phyloP scores from a whole-genome alignment of 2,113 vertebrate species.

The Nestor notabilis region DNA sequence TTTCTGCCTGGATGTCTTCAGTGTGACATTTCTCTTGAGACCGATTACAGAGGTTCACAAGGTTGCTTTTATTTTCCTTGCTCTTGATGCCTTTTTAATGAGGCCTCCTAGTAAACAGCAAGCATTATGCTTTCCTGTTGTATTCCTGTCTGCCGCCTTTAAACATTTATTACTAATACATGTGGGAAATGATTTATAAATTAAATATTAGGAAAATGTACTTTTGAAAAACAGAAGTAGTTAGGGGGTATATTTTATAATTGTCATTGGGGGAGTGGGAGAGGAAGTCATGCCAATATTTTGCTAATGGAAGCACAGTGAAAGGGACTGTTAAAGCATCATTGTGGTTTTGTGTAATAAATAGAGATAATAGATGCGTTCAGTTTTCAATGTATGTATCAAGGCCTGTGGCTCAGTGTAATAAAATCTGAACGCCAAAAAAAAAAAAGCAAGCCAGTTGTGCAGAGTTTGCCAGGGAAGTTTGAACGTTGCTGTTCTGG shows the following conservation, averaged over 20 bases:
- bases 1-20: constrained; percentile 62
- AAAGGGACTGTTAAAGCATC: constrained; percentile 43
- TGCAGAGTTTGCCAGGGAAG: not conserved
- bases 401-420: not conserved
- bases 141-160: constrained; percentile 79
- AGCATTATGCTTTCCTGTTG: constrained; percentile 75
- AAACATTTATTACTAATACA: constrained; percentile 75
- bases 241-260: constrained; percentile 46
- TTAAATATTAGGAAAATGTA: constrained; percentile 84
- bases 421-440: not conserved
- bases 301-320: constrained; percentile 65
- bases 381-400: not conserved
- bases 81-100: constrained; percentile 86
- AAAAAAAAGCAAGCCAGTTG: not conserved
- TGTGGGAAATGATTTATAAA: constrained; percentile 83
- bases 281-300: constrained; percentile 45
- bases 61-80: constrained; percentile 78
- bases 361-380: constrained; percentile 31
- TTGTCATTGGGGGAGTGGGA: constrained; percentile 58
- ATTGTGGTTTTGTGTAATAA: constrained; percentile 48
- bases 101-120: constrained; percentile 74
- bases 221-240: constrained; percentile 66
- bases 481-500: not conserved
- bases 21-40: constrained; percentile 64
- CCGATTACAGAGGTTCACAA: constrained; percentile 80